phyloP scores from a whole-genome alignment of 2,113 vertebrate species.

The Manacus vitellinus region DNA sequence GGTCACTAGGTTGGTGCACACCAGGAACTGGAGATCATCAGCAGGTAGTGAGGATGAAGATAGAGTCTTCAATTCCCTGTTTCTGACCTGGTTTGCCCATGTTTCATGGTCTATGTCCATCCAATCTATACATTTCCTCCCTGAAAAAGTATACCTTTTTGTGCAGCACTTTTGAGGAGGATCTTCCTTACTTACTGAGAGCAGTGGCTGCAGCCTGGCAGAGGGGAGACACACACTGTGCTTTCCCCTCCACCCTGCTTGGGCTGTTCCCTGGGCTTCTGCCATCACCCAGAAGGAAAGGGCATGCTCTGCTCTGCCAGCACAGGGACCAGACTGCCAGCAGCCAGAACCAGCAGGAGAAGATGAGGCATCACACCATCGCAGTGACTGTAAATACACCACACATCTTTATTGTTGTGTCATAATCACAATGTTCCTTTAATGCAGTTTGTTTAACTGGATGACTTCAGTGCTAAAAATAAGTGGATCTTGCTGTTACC shows the following conservation, averaged over 20 bases:
- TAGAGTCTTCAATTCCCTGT: background rate
- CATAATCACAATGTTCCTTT: background rate
- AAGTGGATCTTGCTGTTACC: slow-evolving; percentile 54
- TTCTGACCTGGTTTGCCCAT: background rate
- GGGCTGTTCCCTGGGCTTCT: background rate
- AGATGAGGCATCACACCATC: background rate
- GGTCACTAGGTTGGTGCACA: background rate
- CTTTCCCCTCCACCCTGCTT: background rate
- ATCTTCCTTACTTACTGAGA: background rate
- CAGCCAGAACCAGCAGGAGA: background rate
- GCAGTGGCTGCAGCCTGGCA: background rate
- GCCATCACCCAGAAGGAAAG: background rate
- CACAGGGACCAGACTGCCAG: background rate
- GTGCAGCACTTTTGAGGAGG: background rate
- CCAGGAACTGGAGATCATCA: background rate
- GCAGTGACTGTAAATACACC: background rate
- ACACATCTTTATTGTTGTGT: background rate
- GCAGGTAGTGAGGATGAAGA: background rate
- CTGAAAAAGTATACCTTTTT: background rate
- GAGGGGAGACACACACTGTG: background rate
- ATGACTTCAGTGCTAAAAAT: slow-evolving; percentile 52
- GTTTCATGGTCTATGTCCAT: background rate
- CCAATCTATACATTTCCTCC: background rate
- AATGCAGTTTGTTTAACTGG: slow-evolving; percentile 47
- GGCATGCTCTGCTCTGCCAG: background rate